Evolutionary conservation across 1,140 invertebrate genomes (phyloP).

Genomic region (Oryctes rhinoceros): DNA sequence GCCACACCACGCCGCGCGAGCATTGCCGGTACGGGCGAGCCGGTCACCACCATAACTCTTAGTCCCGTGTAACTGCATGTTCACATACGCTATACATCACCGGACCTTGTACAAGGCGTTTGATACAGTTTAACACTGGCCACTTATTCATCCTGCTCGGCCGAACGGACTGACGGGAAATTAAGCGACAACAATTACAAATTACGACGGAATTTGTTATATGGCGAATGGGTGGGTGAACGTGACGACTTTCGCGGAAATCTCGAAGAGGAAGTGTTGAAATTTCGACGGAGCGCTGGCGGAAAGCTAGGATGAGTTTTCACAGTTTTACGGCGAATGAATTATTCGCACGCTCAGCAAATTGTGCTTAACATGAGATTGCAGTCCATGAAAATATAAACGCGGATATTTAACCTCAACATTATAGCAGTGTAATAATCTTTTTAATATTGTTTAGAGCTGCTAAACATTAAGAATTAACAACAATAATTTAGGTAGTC

Average conservation of each 20-base stretch:
- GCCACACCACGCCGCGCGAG: slow-evolving; percentile 36
- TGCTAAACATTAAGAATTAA: too few relatives aligned
- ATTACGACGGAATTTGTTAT: slow-evolving; percentile 35
- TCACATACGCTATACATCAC: slow-evolving; percentile 51
- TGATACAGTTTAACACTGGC: slow-evolving; percentile 41
- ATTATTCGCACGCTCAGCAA: background rate
- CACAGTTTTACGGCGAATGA: background rate
- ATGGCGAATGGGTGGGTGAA: background rate
- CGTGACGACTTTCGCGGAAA: slow-evolving; percentile 17
- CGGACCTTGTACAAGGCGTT: slow-evolving; percentile 43
- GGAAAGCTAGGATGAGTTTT: background rate
- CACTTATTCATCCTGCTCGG: slow-evolving; percentile 37
- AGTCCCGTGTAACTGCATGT: slow-evolving; percentile 49
- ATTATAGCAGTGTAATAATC: too few relatives aligned
- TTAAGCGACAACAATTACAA: slow-evolving; percentile 40
- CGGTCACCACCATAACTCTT: slow-evolving; percentile 48
- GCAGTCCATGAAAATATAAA: too few relatives aligned
- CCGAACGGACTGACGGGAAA: slow-evolving; percentile 18
- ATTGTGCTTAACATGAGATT: too few relatives aligned
- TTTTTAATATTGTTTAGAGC: too few relatives aligned
- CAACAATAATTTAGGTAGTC: too few relatives aligned
- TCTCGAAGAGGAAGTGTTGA: slow-evolving; percentile 2
- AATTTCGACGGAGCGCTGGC: background rate
- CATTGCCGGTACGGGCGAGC: slow-evolving; percentile 42
- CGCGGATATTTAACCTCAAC: too few relatives aligned